phyloP scores from a whole-genome alignment of 1,140 invertebrate genomes.

The Brachionus paranguensis region DNA sequence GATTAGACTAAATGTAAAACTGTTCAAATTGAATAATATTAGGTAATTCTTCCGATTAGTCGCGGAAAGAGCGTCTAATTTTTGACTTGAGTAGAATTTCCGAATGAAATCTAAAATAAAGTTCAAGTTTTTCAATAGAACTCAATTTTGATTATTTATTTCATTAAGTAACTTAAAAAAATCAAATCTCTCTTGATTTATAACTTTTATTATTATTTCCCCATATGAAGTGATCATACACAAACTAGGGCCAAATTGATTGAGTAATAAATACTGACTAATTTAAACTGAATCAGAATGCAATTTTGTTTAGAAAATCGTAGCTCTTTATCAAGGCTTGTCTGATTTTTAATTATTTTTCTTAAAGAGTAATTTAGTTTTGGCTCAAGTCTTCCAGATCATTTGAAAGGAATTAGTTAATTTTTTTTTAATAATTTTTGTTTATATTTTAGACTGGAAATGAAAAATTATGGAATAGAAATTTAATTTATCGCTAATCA shows the following conservation, averaged over 20 bases:
- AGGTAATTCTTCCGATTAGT: not conserved
- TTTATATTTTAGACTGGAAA: not conserved
- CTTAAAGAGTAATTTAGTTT: not conserved
- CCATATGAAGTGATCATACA: not conserved
- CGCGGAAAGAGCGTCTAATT: not conserved
- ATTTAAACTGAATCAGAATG: not conserved
- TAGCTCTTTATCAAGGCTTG: not conserved
- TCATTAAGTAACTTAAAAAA: not conserved
- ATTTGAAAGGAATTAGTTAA: not conserved
- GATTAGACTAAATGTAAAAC: not conserved
- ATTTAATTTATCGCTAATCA: not conserved
- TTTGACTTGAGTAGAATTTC: not conserved
- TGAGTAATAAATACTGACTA: not conserved
- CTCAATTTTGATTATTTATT: not conserved
- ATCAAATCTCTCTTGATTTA: not conserved
- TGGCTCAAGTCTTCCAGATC: not conserved
- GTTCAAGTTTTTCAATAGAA: not conserved
- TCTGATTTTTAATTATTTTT: not conserved
- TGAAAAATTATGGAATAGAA: not conserved
- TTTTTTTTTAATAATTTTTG: not conserved
- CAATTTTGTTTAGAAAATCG: not conserved
- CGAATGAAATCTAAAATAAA: not conserved
- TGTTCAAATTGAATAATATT: not conserved
- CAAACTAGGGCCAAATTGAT: not conserved
- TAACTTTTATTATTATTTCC: not conserved